Percentiles rank a stretch among this genome's conserved stretches.
phyloP scores from a whole-genome alignment of 2,888 invertebrate genomes.

The Thelaira solivaga region DNA sequence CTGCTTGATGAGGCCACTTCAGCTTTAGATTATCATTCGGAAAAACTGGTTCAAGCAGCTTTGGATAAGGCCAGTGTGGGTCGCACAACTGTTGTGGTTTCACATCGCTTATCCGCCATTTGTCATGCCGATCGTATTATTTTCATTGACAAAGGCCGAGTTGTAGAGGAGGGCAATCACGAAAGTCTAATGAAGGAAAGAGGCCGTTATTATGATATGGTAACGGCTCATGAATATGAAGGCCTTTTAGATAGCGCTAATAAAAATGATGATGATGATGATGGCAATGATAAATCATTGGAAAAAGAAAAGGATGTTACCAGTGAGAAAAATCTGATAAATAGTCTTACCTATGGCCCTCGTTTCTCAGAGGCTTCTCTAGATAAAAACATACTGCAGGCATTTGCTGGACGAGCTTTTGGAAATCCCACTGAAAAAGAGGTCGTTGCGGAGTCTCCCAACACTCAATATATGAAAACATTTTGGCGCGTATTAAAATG shows the following conservation, averaged over 20 bases:
- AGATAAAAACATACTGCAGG: conserved; percentile 57
- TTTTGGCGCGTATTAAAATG: conserved; percentile 81
- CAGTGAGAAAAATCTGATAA: conserved; percentile 19
- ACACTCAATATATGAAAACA: conserved; percentile 71
- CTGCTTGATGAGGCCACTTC: conserved; percentile 91
- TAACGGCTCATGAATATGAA: conserved; percentile 74
- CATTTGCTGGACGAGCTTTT: conserved; percentile 46
- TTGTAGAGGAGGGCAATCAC: conserved; percentile 86
- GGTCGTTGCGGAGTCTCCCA: conserved; percentile 66
- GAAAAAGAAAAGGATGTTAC: conserved; percentile 61
- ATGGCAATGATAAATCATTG: conserved; percentile 65
- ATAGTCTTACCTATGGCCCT: conserved; percentile 20
- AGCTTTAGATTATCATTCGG: conserved; percentile 88
- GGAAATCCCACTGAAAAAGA: conserved; percentile 40
- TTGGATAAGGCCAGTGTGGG: conserved; percentile 87
- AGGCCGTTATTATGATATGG: conserved; percentile 84
- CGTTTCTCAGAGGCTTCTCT: conserved; percentile 48
- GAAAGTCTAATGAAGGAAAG: conserved; percentile 82
- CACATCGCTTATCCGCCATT: conserved; percentile 85
- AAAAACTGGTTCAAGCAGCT: conserved; percentile 88
- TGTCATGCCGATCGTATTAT: conserved; percentile 84
- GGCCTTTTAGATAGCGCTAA: conserved; percentile 40
- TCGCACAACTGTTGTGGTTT: conserved; percentile 86
- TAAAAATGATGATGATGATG: conserved; percentile 21
- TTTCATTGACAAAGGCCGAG: conserved; percentile 84